phyloP scores from a whole-genome alignment of 2,113 vertebrate species.

The Salvator merianae region DNA sequence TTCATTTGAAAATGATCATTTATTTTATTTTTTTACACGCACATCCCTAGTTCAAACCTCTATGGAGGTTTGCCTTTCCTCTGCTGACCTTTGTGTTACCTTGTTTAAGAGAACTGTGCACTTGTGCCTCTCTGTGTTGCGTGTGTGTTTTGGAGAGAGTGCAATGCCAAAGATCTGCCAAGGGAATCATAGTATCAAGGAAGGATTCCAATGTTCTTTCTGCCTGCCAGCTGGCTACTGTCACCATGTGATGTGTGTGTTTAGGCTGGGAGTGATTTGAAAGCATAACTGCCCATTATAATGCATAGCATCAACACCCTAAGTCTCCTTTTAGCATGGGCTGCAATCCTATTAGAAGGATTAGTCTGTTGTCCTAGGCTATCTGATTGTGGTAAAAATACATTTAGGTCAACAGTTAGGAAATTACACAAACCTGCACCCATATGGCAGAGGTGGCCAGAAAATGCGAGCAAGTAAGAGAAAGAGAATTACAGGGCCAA shows the following conservation, averaged over 20 bases:
- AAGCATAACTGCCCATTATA: constrained; percentile 22
- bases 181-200: not conserved
- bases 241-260: not conserved
- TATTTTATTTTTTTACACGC: too few relatives aligned
- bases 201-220: constrained; percentile 10
- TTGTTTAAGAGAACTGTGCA: rapidly evolving
- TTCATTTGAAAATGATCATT: too few relatives aligned
- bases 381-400: constrained; percentile 75
- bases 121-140: not conserved
- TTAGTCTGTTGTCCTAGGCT: constrained; percentile 74
- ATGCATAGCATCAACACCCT: constrained; percentile 44
- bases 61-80: not conserved
- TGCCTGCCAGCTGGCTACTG: not conserved
- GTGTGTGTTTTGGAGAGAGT: not conserved
- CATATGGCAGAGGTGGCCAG: not conserved
- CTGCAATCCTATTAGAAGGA: constrained; percentile 78
- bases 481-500: constrained; percentile 57
- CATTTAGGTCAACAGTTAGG: constrained; percentile 73
- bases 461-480: constrained; percentile 31
- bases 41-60: too few relatives aligned
- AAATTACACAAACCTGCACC: constrained; percentile 65
- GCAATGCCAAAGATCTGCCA: not conserved
- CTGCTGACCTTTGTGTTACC: not conserved
- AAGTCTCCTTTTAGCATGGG: constrained; percentile 59
- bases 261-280: rapidly evolving